Evolutionary conservation across 2,797 vertebrate species (phyloP).

Genomic region (Zalophus californianus): DNA sequence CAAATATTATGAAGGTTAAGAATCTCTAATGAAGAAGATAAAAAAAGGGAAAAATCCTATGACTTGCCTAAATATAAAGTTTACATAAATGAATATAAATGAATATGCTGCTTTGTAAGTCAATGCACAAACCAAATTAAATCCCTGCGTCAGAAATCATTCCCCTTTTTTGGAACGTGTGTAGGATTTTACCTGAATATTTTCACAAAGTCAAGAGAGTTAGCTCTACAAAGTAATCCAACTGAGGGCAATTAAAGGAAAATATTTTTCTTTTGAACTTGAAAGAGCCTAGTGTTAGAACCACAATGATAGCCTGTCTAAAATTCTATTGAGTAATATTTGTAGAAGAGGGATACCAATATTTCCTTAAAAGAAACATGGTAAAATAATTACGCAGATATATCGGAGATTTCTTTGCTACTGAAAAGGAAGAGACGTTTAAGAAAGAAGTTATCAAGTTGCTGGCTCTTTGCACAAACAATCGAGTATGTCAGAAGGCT

Average conservation of each 20-base stretch:
- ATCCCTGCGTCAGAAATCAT: neutral
- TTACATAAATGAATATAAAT: constrained; percentile 43
- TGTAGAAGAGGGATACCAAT: neutral
- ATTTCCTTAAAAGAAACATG: constrained; percentile 30
- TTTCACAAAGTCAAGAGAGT: neutral
- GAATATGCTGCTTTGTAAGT: neutral
- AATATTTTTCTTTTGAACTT: constrained; percentile 46
- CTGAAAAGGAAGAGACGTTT: constrained; percentile 41
- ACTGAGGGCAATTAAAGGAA: constrained; percentile 34
- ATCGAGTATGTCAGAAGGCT: neutral
- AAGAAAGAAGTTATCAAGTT: constrained; percentile 24
- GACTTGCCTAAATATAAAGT: neutral
- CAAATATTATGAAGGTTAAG: neutral
- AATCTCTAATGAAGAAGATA: neutral
- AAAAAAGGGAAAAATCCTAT: neutral
- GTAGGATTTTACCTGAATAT: neutral
- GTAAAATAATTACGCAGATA: constrained; percentile 37
- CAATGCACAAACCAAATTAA: neutral
- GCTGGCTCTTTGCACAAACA: neutral
- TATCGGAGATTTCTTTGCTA: constrained; percentile 43
- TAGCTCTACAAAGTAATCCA: neutral
- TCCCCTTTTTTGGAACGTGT: neutral
- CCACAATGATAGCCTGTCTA: neutral
- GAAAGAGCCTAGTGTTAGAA: constrained; percentile 61
- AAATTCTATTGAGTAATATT: neutral